phyloP scores from a whole-genome alignment of 2,797 vertebrate genomes.

The Cygnus olor region DNA sequence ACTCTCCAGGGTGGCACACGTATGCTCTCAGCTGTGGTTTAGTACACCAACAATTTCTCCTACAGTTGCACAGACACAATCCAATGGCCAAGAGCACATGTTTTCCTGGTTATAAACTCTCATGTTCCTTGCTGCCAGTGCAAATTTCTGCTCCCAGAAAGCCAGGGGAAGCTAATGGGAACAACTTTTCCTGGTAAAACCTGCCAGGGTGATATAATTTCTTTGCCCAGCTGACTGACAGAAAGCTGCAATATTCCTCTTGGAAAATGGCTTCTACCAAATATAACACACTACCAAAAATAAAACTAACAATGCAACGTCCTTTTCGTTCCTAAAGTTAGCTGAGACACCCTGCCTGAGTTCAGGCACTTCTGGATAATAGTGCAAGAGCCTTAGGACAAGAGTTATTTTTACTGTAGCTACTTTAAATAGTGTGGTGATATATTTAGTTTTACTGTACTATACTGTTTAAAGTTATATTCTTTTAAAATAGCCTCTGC shows the following conservation, averaged over 20 bases:
- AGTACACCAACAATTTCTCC: background rate
- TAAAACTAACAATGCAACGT: background rate
- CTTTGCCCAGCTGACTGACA: background rate
- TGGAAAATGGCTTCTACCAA: background rate
- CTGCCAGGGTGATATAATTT: too few relatives aligned
- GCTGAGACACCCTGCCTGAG: background rate
- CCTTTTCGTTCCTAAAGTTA: background rate
- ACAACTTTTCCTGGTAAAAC: background rate
- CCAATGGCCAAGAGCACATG: background rate
- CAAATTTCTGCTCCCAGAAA: background rate
- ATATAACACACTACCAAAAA: slow-evolving; percentile 1
- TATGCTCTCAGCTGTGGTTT: background rate
- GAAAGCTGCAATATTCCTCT: background rate
- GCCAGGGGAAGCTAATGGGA: background rate
- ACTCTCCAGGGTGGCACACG: background rate
- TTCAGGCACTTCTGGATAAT: background rate
- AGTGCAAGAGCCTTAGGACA: background rate
- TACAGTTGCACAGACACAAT: background rate
- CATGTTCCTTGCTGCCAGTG: background rate
- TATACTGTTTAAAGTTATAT: background rate
- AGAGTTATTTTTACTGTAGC: background rate
- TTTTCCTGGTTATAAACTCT: background rate
- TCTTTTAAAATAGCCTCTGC: slow-evolving; percentile 5
- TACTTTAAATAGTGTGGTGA: background rate
- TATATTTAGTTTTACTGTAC: slow-evolving; percentile 47